These are phyloP conservation scores for Xenentodon cancila DNA, from an alignment of 2,797 vertebrate species.

Conservation along the genomic window DNA sequence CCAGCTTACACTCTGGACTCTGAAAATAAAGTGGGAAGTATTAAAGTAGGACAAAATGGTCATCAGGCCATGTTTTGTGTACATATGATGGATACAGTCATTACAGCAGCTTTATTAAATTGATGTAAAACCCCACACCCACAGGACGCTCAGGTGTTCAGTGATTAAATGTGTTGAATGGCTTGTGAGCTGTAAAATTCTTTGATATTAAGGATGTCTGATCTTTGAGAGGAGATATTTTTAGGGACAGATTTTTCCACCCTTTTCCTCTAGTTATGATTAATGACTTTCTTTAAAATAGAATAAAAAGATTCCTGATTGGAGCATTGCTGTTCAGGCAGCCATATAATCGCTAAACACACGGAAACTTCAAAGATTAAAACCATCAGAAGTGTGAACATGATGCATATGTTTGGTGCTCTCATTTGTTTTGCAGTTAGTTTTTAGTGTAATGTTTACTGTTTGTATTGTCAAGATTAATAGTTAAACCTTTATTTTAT, in stretches of 20 bases:
- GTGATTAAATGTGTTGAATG: slow-evolving; percentile 53
- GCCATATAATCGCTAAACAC: too few species aligned
- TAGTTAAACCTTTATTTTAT: too few species aligned
- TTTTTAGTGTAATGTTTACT: too few species aligned
- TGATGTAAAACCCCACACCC: slow-evolving; percentile 71
- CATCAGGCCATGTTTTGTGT: slow-evolving; percentile 40
- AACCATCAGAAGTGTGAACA: too few species aligned
- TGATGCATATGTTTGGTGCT: too few species aligned
- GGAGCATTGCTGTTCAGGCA: slow-evolving; percentile 5
- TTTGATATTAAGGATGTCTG: slow-evolving; percentile 49
- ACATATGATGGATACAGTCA: slow-evolving; percentile 73
- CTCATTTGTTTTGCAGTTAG: too few species aligned
- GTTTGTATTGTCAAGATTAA: too few species aligned
- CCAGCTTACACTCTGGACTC: background rate
- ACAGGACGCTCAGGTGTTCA: slow-evolving; percentile 47
- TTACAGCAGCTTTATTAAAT: slow-evolving; percentile 64
- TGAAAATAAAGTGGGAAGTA: slow-evolving; percentile 22
- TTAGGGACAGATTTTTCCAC: slow-evolving; percentile 3
- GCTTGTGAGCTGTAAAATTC: slow-evolving; percentile 40
- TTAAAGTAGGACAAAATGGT: slow-evolving; percentile 67
- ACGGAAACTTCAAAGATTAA: too few species aligned
- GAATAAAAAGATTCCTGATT: slow-evolving; percentile 23
- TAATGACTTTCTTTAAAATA: slow-evolving; percentile 34
- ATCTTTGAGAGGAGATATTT: slow-evolving; percentile 22
- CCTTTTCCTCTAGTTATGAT: slow-evolving; percentile 53